These are phyloP conservation scores for Aphidoletes aphidimyza DNA, from an alignment of 2,888 invertebrate genomes.

Conservation along the genomic window DNA sequence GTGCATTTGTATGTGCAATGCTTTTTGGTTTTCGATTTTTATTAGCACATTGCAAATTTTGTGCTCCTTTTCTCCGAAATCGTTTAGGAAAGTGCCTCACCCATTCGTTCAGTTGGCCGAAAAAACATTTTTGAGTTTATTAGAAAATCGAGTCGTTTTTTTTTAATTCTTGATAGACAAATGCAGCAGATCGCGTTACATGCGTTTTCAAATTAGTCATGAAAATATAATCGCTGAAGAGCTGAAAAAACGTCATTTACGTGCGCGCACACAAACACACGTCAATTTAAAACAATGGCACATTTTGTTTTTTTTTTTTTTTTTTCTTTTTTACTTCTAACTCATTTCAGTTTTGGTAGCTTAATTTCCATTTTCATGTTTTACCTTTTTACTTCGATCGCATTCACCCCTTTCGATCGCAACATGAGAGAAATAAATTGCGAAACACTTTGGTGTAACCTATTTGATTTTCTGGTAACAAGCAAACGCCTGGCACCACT, in stretches of 20 bases:
- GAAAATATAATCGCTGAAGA: too few species aligned
- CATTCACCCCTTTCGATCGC: neutral
- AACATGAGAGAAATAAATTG: neutral
- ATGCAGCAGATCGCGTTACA: too few species aligned
- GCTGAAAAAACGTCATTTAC: too few species aligned
- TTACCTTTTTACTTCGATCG: neutral
- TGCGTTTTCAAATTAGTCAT: too few species aligned
- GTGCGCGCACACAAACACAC: too few species aligned
- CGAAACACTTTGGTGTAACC: conserved; percentile 36
- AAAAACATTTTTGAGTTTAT: too few species aligned
- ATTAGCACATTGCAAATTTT: neutral
- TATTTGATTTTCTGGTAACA: neutral
- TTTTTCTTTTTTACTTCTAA: neutral
- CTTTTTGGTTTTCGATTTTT: neutral
- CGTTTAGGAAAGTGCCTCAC: neutral
- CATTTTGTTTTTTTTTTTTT: too few species aligned
- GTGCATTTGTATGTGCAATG: too few species aligned
- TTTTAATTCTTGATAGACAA: too few species aligned
- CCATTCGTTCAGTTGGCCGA: too few species aligned
- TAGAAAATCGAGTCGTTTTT: too few species aligned
- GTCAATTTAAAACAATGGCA: too few species aligned
- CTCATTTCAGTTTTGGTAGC: conserved; percentile 10
- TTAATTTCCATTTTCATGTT: neutral
- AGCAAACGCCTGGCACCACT: neutral
- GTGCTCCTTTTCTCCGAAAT: neutral